Evolutionary conservation across 2,797 vertebrate species (phyloP).

Genomic region (Labroides dimidiatus): DNA sequence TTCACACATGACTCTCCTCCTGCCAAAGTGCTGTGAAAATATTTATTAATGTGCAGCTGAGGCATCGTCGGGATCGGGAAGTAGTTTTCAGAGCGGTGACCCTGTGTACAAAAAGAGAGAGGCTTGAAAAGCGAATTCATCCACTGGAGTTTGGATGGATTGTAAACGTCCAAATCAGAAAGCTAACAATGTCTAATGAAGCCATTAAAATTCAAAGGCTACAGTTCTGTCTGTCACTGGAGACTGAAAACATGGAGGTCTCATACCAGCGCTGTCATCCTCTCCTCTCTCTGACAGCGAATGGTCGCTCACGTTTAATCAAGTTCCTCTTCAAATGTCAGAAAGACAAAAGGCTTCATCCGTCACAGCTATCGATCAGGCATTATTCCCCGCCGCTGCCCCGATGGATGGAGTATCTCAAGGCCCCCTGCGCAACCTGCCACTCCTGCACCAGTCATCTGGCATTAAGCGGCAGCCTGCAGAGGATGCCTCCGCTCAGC

Average conservation of each 20-base stretch:
- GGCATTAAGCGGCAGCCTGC: conserved; percentile 60
- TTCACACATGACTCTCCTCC: conserved; percentile 35
- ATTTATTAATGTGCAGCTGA: conserved; percentile 25
- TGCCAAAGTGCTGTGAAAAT: conserved; percentile 34
- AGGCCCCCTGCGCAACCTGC: conserved; percentile 39
- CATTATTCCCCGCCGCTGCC: conserved; percentile 43
- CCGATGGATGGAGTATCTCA: conserved; percentile 54
- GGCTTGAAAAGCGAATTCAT: conserved; percentile 11
- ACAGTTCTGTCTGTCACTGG: conserved; percentile 16
- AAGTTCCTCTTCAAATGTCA: conserved; percentile 81
- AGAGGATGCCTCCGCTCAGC: conserved; percentile 55
- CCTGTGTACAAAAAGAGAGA: not conserved
- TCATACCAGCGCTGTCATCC: conserved; percentile 41
- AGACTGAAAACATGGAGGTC: conserved; percentile 52
- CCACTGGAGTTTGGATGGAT: conserved; percentile 25
- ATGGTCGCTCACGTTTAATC: conserved; percentile 72
- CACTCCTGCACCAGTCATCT: conserved; percentile 59
- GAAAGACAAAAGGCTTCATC: conserved; percentile 79
- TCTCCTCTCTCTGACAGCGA: conserved; percentile 54
- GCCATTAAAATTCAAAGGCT: conserved; percentile 46
- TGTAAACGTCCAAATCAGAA: conserved; percentile 30
- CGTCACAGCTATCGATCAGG: conserved; percentile 79
- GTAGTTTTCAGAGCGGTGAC: conserved; percentile 8
- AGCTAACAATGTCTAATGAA: conserved; percentile 27
- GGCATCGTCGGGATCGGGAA: not conserved